Evolutionary conservation across 2,113 vertebrate genomes (phyloP).

Genomic region (Rynchops niger): DNA sequence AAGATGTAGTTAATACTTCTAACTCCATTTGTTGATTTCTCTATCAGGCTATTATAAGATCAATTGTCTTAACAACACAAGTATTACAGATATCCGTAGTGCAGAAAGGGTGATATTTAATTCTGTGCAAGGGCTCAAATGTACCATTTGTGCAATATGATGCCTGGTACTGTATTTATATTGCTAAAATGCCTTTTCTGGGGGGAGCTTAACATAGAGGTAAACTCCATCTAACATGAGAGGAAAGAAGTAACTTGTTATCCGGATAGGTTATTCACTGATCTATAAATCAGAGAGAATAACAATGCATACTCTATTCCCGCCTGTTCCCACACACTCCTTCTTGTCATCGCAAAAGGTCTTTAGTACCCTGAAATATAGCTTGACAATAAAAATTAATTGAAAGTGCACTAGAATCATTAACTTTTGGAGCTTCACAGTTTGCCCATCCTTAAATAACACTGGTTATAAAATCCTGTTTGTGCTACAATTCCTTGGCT

Average conservation of each 20-base stretch:
- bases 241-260: background rate
- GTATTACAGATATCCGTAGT: background rate
- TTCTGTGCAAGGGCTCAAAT: background rate
- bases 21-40: background rate
- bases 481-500: conserved; percentile 30
- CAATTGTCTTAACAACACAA: background rate
- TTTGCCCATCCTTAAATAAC: conserved; percentile 60
- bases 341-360: conserved; percentile 38
- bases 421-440: conserved; percentile 47
- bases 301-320: background rate
- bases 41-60: background rate
- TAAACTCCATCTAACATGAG: background rate
- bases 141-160: background rate
- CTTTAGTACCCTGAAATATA: conserved; percentile 54
- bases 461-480: conserved; percentile 47
- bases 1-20: background rate
- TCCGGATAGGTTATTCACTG: background rate
- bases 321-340: conserved; percentile 4
- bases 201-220: background rate
- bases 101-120: background rate
- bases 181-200: background rate
- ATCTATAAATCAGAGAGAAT: conserved; percentile 2
- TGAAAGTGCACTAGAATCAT: conserved; percentile 46
- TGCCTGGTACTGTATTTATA: background rate
- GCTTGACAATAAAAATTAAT: conserved; percentile 64